Percentiles rank a stretch among this genome's conserved stretches.
Evolutionary conservation across 2,113 vertebrate genomes (phyloP).

Genomic region (Oncorhynchus nerka): DNA sequence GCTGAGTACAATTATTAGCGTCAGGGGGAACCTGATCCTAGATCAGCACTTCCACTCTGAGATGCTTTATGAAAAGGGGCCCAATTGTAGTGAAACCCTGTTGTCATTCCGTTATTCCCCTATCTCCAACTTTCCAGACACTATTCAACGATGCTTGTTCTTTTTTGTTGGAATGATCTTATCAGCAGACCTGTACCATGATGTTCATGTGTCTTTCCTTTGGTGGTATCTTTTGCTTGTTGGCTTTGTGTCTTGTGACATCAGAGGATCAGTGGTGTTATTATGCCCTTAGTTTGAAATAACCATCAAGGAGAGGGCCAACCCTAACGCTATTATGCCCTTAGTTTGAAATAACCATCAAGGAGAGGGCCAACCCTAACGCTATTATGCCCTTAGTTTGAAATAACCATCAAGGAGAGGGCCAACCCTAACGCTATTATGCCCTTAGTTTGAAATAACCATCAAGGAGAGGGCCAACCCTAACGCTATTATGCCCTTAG

Average conservation of each 20-base stretch:
- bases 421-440: neutral
- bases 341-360: neutral
- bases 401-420: too few species aligned
- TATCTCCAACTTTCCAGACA: neutral
- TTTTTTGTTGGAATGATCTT: neutral
- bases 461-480: too few species aligned
- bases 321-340: neutral
- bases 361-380: too few species aligned
- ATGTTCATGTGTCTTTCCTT: neutral
- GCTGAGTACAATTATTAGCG: too few species aligned
- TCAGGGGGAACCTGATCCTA: too few species aligned
- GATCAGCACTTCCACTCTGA: too few species aligned
- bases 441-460: constrained; percentile 3
- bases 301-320: too few species aligned
- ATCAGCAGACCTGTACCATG: neutral
- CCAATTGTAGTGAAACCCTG: neutral
- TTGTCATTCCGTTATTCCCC: neutral
- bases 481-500: neutral
- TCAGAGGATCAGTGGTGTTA: neutral
- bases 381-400: neutral
- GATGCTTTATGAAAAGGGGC: neutral
- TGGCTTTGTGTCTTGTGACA: constrained; percentile 22
- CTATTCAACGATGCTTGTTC: neutral
- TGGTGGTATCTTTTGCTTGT: neutral
- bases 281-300: too few species aligned